These are phyloP conservation scores for Trichomycterus rosablanca DNA, from an alignment of 2,113 vertebrate species.

Conservation along the genomic window DNA sequence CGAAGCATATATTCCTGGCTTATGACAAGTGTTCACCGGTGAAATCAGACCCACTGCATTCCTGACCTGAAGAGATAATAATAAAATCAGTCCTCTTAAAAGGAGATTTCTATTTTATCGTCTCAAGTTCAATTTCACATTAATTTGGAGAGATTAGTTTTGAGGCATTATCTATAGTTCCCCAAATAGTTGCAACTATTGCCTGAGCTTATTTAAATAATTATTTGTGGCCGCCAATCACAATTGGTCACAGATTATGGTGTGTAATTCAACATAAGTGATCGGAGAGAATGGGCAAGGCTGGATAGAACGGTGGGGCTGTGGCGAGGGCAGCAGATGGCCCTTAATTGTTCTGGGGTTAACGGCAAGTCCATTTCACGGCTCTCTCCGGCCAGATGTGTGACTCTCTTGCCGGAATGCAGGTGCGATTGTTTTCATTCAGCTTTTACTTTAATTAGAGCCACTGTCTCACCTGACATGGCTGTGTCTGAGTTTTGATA, in stretches of 20 bases:
- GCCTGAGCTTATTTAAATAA: slow-evolving; percentile 62
- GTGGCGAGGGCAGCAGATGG: slow-evolving; percentile 41
- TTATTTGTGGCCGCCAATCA: slow-evolving; percentile 59
- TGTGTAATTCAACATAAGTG: slow-evolving; percentile 39
- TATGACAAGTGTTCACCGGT: no score
- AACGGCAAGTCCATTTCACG: slow-evolving; percentile 44
- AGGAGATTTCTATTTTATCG: no score
- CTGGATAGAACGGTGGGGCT: slow-evolving; percentile 10
- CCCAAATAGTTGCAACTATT: slow-evolving; percentile 13
- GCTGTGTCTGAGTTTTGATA: neutral
- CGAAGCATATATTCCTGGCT: no score
- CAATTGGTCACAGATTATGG: slow-evolving; percentile 47
- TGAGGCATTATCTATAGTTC: slow-evolving; percentile 10
- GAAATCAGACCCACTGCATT: no score
- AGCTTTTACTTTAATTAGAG: slow-evolving; percentile 26
- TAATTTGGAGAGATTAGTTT: no score
- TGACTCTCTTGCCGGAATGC: slow-evolving; percentile 28
- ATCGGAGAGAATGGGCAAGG: slow-evolving; percentile 16
- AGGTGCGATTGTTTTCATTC: slow-evolving; percentile 39
- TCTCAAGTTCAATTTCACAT: no score
- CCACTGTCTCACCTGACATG: slow-evolving; percentile 20
- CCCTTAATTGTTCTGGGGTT: slow-evolving; percentile 42
- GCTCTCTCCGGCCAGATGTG: slow-evolving; percentile 28
- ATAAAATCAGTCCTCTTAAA: no score
- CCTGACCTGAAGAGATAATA: no score